phyloP scores from a whole-genome alignment of 2,888 invertebrate species.

The Archips xylosteana region DNA sequence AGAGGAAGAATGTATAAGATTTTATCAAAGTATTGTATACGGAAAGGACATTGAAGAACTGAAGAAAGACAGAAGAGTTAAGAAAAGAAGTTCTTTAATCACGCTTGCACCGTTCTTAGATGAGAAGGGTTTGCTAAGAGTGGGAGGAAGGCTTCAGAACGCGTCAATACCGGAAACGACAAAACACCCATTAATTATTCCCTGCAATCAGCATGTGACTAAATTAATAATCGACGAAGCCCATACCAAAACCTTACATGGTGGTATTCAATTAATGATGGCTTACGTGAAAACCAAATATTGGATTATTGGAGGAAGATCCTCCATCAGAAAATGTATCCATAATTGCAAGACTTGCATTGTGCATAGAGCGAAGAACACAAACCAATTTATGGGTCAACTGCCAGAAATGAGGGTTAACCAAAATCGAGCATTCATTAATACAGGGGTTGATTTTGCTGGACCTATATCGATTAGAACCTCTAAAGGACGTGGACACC shows the following conservation, averaged over 20 bases:
- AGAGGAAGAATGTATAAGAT: constrained; percentile 36
- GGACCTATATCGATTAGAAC: not conserved
- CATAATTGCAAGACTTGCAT: constrained; percentile 32
- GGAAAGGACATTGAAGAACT: not conserved
- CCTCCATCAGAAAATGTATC: constrained; percentile 23
- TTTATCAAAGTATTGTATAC: constrained; percentile 37
- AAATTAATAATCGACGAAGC: constrained; percentile 14
- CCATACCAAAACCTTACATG: constrained; percentile 20
- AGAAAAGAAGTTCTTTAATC: constrained; percentile 10
- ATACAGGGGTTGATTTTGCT: not conserved
- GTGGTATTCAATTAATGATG: constrained; percentile 38
- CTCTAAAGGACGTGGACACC: constrained; percentile 1
- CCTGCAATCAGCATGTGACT: not conserved
- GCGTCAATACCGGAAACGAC: not conserved
- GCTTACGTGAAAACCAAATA: constrained; percentile 33
- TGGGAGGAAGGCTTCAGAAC: not conserved
- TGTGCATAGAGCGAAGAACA: constrained; percentile 24
- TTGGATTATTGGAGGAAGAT: constrained; percentile 38
- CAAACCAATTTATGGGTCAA: constrained; percentile 1
- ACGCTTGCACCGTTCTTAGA: constrained; percentile 18
- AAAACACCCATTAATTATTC: not conserved
- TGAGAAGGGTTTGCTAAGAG: not conserved
- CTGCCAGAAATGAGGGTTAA: constrained; percentile 36
- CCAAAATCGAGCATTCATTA: constrained; percentile 18
- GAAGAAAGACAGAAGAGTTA: not conserved